Evolutionary conservation across 1,140 invertebrate species (phyloP).

Genomic region (Drosophila littoralis): DNA sequence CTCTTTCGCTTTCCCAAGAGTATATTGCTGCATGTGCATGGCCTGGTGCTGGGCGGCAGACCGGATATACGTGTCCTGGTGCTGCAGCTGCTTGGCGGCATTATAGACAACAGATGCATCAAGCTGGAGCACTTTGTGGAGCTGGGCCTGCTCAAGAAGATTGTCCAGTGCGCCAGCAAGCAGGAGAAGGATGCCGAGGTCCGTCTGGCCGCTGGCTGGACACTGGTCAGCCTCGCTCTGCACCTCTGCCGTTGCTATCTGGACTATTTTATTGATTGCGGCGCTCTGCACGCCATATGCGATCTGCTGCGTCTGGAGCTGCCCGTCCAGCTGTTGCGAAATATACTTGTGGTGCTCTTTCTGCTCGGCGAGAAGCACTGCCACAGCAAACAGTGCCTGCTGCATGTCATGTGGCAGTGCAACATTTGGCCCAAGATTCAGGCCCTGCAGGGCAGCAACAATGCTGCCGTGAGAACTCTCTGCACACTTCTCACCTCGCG

Average conservation of each 20-base stretch:
- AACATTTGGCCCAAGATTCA: constrained; percentile 13
- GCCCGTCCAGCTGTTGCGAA: constrained; percentile 45
- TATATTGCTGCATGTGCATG: constrained; percentile 33
- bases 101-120: constrained; percentile 41
- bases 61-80: constrained; percentile 31
- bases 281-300: constrained; percentile 32
- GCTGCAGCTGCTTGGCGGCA: constrained; percentile 31
- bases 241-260: constrained; percentile 26
- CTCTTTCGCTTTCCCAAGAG: constrained; percentile 27
- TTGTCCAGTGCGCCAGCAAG: constrained; percentile 35
- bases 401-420: constrained; percentile 27
- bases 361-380: constrained; percentile 39
- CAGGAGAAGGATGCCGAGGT: constrained; percentile 3
- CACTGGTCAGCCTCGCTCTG: constrained; percentile 23
- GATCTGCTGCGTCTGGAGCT: constrained; percentile 20
- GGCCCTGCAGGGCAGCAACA: constrained; percentile 2
- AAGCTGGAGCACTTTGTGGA: constrained; percentile 30
- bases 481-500: constrained; percentile 9
- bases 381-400: constrained; percentile 23
- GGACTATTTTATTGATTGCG: constrained; percentile 27
- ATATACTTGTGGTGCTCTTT: constrained; percentile 30
- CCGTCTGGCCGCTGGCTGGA: constrained; percentile 36
- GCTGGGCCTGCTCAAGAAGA: constrained; percentile 23
- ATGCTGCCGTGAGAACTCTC: constrained; percentile 23
- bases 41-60: constrained; percentile 9